Base-by-base conservation (phyloP, 2,888 invertebrate genomes). In the Tinea semifulvella region DNA sequence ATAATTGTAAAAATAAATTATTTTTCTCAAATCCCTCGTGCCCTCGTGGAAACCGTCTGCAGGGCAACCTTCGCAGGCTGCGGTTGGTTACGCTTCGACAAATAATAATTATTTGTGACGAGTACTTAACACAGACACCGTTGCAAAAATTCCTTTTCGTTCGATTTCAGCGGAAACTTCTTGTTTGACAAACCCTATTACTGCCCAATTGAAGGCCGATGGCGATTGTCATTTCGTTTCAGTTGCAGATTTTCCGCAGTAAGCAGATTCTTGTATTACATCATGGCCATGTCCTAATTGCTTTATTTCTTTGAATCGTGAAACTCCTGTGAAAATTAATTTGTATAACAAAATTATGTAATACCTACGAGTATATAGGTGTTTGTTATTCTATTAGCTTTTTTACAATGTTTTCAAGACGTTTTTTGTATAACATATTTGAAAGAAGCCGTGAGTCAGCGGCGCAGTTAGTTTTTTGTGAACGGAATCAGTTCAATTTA, bases 141-240 rank as follows among this genome's bases (percentile, higher is more conserved):
- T 18, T 36, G 36, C 2, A 36, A 18, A 36, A 18, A 16, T 2
- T 2, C 3, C n/a, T 11, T 26, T 26, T n/a, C n/a, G 26, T 26
- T 11, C 18, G 19, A 17, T 17, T 17, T 19, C 18, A 19, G 19
- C 38, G 38, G 38, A 38, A 38, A 10, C 18, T 3, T 19, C 38
- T 38, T 18, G 18, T 16, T 55, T 56, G 53, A 50, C 53, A 54
- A 56, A 57, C 56, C 53, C 55, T 54, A 55, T 55, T 57, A 53
- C 55, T 60, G 64, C n/a, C n/a, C 60, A 58, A 60, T 61, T 61
- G 68, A 68, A 71, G 71, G 71, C 65, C 64, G 51, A 43, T 44
- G 46, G 50, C 58, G 48, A 64, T 67, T 68, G 65, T 68, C 51
- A 49, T 61, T 64, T 62, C 57, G 59, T 54, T 66, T 65, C 65